Evolutionary conservation across 2,888 invertebrate genomes (phyloP), one percentile per base, ranked within the genome.

Genomic region (Coelogynopora nodosa): DNA sequence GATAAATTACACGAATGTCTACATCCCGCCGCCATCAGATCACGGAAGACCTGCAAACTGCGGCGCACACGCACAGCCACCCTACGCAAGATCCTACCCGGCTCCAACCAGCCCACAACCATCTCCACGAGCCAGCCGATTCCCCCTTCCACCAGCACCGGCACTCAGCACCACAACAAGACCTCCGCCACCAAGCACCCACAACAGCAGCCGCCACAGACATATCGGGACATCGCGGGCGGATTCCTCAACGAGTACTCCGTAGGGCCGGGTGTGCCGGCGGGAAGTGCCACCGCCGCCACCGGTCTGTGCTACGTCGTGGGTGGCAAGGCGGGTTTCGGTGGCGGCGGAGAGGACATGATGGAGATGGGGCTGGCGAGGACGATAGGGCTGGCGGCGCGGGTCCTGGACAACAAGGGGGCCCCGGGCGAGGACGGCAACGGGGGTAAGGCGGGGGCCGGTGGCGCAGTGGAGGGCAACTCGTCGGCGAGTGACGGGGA

Each of bases 21-120:
- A n/a, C n/a, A n/a, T n/a, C n/a, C n/a, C n/a, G n/a, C n/a, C n/a
- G n/a, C n/a, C 23, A 5, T 26, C 27, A 74, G 74, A 74, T 74
- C 74, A 26, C 74, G 74, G 74, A 74, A 74, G 23, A 74, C 74
- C 74, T 74, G 74, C 74, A 74, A 74, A 74, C 74, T 74, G 27
- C 74, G 74, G 18, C 74, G 74, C 74, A 74, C 74, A n/a, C 74
- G 74, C 2, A 74, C 74, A 13, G 74, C 74, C 23, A 74, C 74
- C 5, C 23, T 74, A 13, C 74, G 74, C 74, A 74, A 74, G 18
- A 74, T n/a, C 23, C 18, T 13, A 26, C 18, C 74, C 5, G 27
- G 74, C 74, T 5, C 10, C 49, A 74, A 74, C 74, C 74, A n/a
- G 18, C 74, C 74, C 2, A 74, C 74, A 23, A 74, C 74, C 27